Conservation (phyloP, 2,797 vertebrate genomes). For the Gila robusta region DNA sequence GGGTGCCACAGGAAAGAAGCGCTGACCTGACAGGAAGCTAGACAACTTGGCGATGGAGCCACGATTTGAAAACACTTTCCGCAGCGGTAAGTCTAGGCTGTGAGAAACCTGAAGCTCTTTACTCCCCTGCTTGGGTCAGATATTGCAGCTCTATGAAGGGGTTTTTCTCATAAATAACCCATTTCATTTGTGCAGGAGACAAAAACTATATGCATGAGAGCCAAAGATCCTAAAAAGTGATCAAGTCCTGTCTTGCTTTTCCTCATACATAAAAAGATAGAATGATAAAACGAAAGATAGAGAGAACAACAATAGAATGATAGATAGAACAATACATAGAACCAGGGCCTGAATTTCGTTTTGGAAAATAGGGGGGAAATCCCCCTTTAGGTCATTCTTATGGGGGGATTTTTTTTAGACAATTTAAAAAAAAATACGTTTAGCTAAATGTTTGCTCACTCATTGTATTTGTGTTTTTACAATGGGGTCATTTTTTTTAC, state of each 20-base stretch:
- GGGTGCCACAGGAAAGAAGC: neutral
- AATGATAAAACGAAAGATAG: neutral
- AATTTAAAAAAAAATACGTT: too few species aligned
- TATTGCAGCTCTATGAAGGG: slow-evolving; percentile 16
- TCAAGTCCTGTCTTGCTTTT: neutral
- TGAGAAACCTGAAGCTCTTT: slow-evolving; percentile 38
- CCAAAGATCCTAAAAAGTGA: neutral
- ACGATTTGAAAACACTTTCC: slow-evolving; percentile 4
- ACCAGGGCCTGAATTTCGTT: too few species aligned
- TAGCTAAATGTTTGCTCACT: too few species aligned
- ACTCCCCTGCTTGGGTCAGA: slow-evolving; percentile 1
- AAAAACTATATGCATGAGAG: neutral
- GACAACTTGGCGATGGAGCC: neutral
- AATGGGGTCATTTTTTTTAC: too few species aligned
- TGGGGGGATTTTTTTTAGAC: too few species aligned
- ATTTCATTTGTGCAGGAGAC: neutral
- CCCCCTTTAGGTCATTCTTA: too few species aligned
- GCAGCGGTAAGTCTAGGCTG: slow-evolving; percentile 1
- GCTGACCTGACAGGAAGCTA: slow-evolving; percentile 11
- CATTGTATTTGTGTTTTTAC: too few species aligned
- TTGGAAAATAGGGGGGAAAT: too few species aligned
- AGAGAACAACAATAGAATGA: neutral
- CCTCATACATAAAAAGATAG: neutral
- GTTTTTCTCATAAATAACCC: slow-evolving; percentile 29
- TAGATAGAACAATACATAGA: neutral